phyloP scores from a whole-genome alignment of 2,888 invertebrate genomes.

The Caradrina clavipalpis region DNA sequence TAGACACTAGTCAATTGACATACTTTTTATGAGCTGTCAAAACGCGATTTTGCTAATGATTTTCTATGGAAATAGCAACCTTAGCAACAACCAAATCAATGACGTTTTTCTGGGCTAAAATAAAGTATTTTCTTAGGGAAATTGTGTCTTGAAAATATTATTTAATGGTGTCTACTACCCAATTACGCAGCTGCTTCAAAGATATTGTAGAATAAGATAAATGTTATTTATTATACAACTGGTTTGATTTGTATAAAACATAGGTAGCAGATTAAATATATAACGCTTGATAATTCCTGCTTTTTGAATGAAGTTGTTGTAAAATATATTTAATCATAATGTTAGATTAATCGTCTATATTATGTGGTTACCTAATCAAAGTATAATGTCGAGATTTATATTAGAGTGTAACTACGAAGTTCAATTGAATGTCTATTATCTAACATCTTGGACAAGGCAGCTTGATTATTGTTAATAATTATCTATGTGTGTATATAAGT shows the following conservation, averaged over 20 bases:
- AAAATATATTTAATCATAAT: conserved; percentile 1
- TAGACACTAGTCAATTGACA: too few species aligned
- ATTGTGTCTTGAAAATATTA: too few species aligned
- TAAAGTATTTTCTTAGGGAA: too few species aligned
- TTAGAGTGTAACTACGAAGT: conserved; percentile 33
- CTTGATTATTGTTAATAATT: conserved; percentile 9
- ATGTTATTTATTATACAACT: conserved; percentile 1
- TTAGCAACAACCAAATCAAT: too few species aligned
- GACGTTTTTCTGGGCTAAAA: too few species aligned
- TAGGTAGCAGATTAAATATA: background rate
- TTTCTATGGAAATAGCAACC: too few species aligned
- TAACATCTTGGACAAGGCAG: conserved; percentile 40
- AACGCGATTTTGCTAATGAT: too few species aligned
- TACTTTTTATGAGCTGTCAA: too few species aligned
- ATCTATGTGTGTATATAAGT: too few species aligned
- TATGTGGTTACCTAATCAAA: conserved; percentile 11
- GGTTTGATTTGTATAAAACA: background rate
- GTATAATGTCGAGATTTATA: background rate
- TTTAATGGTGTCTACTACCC: too few species aligned
- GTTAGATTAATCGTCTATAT: conserved; percentile 27
- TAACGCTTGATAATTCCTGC: conserved; percentile 36
- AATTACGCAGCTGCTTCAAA: conserved; percentile 31
- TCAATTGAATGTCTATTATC: conserved; percentile 26
- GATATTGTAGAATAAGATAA: conserved; percentile 24
- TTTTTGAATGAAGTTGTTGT: conserved; percentile 13